Percentiles rank a stretch among this genome's conserved stretches.
These are phyloP conservation scores for Blastobasis adustella DNA, from an alignment of 2,888 invertebrate species.

Conservation along the genomic window DNA sequence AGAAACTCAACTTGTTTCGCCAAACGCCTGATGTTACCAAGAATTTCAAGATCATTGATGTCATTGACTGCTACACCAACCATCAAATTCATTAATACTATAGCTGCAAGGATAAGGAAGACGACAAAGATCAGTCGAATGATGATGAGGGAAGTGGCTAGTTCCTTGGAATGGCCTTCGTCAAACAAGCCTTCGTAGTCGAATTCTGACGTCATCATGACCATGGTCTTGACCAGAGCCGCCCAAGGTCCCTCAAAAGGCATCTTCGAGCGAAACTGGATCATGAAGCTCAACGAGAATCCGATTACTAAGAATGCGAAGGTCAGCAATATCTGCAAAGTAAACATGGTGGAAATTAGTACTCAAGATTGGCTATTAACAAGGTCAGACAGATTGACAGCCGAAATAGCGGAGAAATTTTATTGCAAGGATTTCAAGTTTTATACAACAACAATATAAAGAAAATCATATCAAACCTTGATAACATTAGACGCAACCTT, in stretches of 20 bases:
- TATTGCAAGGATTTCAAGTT: no score
- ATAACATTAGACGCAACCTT: slow-evolving; percentile 73
- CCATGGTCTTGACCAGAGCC: slow-evolving; percentile 71
- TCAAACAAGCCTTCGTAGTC: slow-evolving; percentile 69
- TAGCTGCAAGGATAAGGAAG: slow-evolving; percentile 71
- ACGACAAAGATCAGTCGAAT: slow-evolving; percentile 67
- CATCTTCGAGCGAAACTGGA: slow-evolving; percentile 65
- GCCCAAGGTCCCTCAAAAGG: slow-evolving; percentile 71
- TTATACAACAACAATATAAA: no score
- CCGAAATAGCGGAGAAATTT: no score
- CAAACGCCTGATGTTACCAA: slow-evolving; percentile 70
- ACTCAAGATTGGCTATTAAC: no score
- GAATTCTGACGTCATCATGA: slow-evolving; percentile 78
- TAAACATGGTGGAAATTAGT: no score
- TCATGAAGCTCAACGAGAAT: slow-evolving; percentile 72
- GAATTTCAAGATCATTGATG: slow-evolving; percentile 70
- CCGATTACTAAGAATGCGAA: slow-evolving; percentile 69
- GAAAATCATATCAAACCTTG: slow-evolving; percentile 45
- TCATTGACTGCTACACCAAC: slow-evolving; percentile 77
- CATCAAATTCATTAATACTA: slow-evolving; percentile 75
- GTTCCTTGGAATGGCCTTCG: slow-evolving; percentile 47
- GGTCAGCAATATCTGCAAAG: slow-evolving; percentile 64
- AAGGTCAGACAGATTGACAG: no score
- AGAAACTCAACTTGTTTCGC: slow-evolving; percentile 74
- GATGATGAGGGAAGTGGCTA: slow-evolving; percentile 52